Evolutionary conservation across 2,113 vertebrate species (phyloP).

Genomic region (Gambusia holbrooki): DNA sequence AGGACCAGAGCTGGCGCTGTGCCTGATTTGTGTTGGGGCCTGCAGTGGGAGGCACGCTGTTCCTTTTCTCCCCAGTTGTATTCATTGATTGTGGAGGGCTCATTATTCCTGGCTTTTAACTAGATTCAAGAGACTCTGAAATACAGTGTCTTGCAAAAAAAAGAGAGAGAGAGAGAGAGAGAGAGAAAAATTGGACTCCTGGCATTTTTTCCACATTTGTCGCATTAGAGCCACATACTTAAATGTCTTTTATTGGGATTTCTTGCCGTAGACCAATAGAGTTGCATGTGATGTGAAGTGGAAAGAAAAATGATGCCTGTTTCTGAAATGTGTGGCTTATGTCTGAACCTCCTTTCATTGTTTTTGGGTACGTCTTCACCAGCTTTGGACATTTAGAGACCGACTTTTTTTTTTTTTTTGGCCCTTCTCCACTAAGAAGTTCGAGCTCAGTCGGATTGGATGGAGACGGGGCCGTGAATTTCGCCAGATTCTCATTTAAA

Average conservation of each 20-base stretch:
- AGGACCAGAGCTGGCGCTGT: conserved; percentile 58
- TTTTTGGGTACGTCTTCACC: no score
- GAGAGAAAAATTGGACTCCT: neutral
- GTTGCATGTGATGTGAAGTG: neutral
- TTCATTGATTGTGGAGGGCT: conserved; percentile 68
- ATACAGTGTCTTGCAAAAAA: conserved; percentile 11
- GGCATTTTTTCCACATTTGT: neutral
- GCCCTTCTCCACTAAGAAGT: no score
- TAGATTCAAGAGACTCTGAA: conserved; percentile 56
- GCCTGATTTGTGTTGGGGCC: conserved; percentile 68
- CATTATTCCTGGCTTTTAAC: conserved; percentile 71
- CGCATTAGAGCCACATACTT: neutral
- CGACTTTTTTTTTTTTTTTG: no score
- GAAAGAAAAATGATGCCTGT: neutral
- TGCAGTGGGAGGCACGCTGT: conserved; percentile 40
- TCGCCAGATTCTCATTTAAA: no score
- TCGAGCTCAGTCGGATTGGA: no score
- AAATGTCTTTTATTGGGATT: neutral
- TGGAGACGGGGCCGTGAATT: no score
- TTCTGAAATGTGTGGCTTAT: no score
- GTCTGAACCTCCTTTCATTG: no score
- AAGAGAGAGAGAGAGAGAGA: no score
- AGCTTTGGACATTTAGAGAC: no score
- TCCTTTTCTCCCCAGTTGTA: conserved; percentile 48
- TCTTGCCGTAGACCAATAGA: neutral